Base-by-base conservation (phyloP, 2,888 invertebrate genomes). In the Platynereis dumerilii region DNA sequence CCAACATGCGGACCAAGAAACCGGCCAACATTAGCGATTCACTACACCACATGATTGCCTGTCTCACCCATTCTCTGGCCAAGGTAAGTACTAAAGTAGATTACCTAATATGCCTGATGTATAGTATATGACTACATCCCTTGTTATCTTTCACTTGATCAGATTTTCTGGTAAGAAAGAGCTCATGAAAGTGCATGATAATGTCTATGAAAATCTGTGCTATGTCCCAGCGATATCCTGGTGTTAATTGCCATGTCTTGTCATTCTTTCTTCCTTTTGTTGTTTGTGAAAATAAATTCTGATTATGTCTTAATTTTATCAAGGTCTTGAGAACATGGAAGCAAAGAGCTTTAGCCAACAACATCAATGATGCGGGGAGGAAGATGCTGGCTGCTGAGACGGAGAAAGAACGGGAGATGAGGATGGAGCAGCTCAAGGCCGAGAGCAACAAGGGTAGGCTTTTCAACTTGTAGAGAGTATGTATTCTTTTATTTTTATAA, bases 31-130 rank as follows among this genome's bases (percentile, higher is more conserved):
- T 78, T 39, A 74, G 76, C 5, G 82, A 83, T 58, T 81, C 81
- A 66, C 74, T 84, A 12, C 79, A 80, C 64, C 84, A 84, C 71
- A 83, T 84, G 83, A 78, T 79, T 29, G 83, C 83, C 27, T 82
- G 80, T 68, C 77, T 83, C 45, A 80, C 80, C 29, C 83, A 76
- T 68, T 78, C 83, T 67, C 71, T 83, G 74, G 80, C 80, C 12
- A 82, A 80, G 77, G 82, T 82, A 71, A 24, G n/a, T 12, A 12
- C 34, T 12, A 12, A 34, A n/a, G n/a, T n/a, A n/a, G n/a, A n/a
- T n/a, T n/a, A n/a, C n/a, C n/a, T n/a, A n/a, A n/a, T n/a, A n/a
- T n/a, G n/a, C n/a, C n/a, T n/a, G n/a, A n/a, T n/a, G n/a, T n/a
- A n/a, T n/a, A n/a, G n/a, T n/a, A n/a, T n/a, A n/a, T n/a, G n/a